Base-by-base conservation (phyloP, 1,140 invertebrate species). In the Triops longicaudatus region DNA sequence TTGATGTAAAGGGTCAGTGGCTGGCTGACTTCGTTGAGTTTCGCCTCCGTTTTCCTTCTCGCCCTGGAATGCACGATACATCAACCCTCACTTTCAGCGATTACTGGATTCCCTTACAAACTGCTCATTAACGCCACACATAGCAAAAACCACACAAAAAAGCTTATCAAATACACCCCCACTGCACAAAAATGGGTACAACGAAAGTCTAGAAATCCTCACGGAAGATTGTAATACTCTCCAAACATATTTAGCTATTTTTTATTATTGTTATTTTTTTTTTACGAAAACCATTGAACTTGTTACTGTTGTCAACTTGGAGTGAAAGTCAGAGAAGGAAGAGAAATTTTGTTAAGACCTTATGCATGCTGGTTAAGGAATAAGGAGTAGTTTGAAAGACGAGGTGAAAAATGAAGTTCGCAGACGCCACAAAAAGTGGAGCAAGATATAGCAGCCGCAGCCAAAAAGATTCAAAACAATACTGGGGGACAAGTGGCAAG, bases 11-110 rank as follows among this genome's bases (percentile, higher is more conserved):
- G 50, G 50, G 50, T 63, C 50, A 63, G 50, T 63, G 14, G 50
- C 4, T 22, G 50, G 50, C 14, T 22, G 50, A 17, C 22, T 17
- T n/a, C 17, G 14, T 22, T 63, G 50, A 63, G 14, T 22, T 63
- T 63, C 50, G 50, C 50, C 50, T 63, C 50, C 17, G 50, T 63
- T 63, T 63, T 63, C 50, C 50, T 63, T 63, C 50, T 63, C 50
- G 50, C 50, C 50, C 50, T 63, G 50, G 50, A 63, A 63, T 63
- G 50, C 50, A 63, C 50, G 50, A 63, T 37, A 37, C 50, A 63
- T 17, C 50, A 63, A 63, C 17, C 50, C 50, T 63, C 50, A 63
- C 50, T 63, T n/a, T 63, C 50, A 63, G 50, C 50, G 50, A 63
- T 63, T 63, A 63, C 50, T 63, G 7, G 50, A 22, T 63, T 63